A percentile compares a stretch with the other conserved stretches of the same genome.
phyloP scores from a whole-genome alignment of 2,888 invertebrate species.

The Lepetodrilus schrolli region DNA sequence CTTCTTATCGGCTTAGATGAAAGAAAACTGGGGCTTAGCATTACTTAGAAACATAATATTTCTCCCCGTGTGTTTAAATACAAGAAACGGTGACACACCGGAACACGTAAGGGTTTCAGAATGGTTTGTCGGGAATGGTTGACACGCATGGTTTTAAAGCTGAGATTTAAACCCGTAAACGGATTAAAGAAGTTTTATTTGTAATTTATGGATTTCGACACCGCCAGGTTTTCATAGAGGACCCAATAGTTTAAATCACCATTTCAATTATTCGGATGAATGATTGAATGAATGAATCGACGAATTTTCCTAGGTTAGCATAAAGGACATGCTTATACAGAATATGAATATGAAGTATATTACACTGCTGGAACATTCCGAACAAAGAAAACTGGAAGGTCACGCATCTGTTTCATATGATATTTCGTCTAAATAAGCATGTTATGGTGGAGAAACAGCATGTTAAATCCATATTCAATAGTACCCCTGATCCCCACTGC shows the following conservation, averaged over 20 bases:
- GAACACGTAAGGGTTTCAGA: neutral
- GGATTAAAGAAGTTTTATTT: slow-evolving; percentile 7
- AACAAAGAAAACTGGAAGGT: no score
- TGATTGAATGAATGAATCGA: no score
- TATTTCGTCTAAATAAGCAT: neutral
- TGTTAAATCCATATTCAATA: neutral
- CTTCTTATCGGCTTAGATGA: slow-evolving; percentile 18
- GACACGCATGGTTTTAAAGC: neutral
- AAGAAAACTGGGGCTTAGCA: slow-evolving; percentile 17
- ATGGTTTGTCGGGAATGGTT: neutral
- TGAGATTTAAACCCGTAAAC: neutral
- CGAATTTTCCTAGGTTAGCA: no score
- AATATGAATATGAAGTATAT: no score
- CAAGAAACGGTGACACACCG: slow-evolving; percentile 17
- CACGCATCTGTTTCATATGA: no score
- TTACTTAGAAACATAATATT: slow-evolving; percentile 12
- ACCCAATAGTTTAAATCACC: no score
- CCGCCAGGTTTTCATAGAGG: no score
- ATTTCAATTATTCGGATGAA: no score
- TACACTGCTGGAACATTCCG: no score
- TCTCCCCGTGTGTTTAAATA: slow-evolving; percentile 8
- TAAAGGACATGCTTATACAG: no score
- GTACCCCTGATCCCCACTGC: neutral
- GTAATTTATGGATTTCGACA: slow-evolving; percentile 11
- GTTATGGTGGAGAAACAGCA: no score